Evolutionary conservation across 2,113 vertebrate genomes (phyloP), one percentile per base, ranked within the genome.

Genomic region (Thalassarche chlororhynchos): DNA sequence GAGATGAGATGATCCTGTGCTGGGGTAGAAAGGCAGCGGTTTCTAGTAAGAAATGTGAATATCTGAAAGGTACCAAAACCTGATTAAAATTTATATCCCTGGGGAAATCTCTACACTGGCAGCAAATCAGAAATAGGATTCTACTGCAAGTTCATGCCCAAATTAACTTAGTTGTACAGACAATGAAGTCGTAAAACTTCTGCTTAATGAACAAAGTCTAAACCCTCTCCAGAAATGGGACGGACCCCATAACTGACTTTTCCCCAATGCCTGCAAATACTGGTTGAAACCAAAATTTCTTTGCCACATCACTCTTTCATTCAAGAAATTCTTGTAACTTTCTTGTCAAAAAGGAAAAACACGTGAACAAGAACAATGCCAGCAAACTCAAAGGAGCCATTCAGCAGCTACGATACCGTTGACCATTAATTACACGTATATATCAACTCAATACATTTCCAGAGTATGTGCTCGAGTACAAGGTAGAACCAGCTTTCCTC

Each of bases 351-450:
- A 90, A 70, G 7, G 34, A 49, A 66, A 90, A 62, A 70, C 3
- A 55, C 1, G 4, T 4, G 31, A 87, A 44, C 8, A 72, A 40
- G n/a, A 82, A 78, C 36, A 89, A n/a, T 0, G 1, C 2, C 34
- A 80, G 31, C 8, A 84, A 93, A 81, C 68, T 81, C 60, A 61
- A 69, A 92, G 72, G 8, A 55, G 12, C 15, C 5, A 58, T 34
- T 92, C 40, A 57, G 23, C 8, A 85, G 52, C 16, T 91, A 31
- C 20, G 44, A 90, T 49, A 80, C 10, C 18, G 8, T 10, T 91
- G 44, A 72, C 9, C 15, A 65, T 83, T 76, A 75, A 68, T 57
- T 87, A 55, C 6, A 75, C 3, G 3, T 52, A 55, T 57, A 5
- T 29, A 84, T 65, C 51, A 78, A 68, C 47, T 51, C 51, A 51